Evolutionary conservation across 2,113 vertebrate species (phyloP), one percentile per base, ranked within the genome.

Genomic region (Lontra canadensis): DNA sequence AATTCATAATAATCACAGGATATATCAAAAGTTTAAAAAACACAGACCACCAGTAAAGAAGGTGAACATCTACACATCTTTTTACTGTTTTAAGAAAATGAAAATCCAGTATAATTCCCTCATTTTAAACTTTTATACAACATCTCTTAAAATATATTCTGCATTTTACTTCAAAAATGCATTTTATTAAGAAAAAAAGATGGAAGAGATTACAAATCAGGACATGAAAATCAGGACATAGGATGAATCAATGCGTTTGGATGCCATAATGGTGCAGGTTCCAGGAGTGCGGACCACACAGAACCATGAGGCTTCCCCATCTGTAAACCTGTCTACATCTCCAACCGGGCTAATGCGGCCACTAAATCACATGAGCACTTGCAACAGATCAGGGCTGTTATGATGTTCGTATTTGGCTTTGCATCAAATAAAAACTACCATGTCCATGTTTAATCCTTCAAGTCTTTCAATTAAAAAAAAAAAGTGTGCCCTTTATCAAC

Each of bases 121-220:
- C 94, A 25, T 95, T 96, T 98, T 79, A 98, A 97, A 97, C 7
- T 67, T 97, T 96, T 97, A 98, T 98, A 98, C 97, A 99, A 97
- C 69, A 78, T 92, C 63, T 96, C 74, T 95, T 95, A 98, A 98
- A 98, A 98, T 98, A 98, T 98, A 98, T 96, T 98, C 93, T 98
- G 98, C 98, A 98, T 96, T 98, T 98, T 97, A 98, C 97, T 98
- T 98, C 94, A 97, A 98, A 98, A 98, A 36, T 96, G 95, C 97
- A 89, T 97, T 98, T 99, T 98, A 98, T 98, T 98, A 98, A 98
- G 96, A 97, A 98, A 97, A 88, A 69, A 94, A 84, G 85, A 97
- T 93, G 91, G 90, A 97, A 97, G 94, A 95, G 76, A 39, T 98
- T 97, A 98, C 95, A 98, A 92, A 98, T 7, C 88, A 81, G 67